Percentiles rank a stretch among this genome's conserved stretches.
These are phyloP conservation scores for Argyresthia albistria DNA, from an alignment of 2,888 invertebrate genomes.

Conservation along the genomic window DNA sequence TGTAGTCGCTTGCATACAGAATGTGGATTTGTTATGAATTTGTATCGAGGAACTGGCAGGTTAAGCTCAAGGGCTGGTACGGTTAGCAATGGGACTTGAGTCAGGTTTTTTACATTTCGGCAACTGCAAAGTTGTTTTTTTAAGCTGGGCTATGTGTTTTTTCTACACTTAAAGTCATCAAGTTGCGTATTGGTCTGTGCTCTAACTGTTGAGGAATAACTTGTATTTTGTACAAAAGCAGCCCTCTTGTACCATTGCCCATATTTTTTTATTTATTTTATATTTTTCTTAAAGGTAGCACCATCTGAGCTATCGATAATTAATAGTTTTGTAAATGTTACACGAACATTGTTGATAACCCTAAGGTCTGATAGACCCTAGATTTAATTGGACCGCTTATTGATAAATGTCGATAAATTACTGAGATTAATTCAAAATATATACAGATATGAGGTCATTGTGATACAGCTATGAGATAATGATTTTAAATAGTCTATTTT, in stretches of 20 bases:
- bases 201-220: no score
- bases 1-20: neutral
- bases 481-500: neutral
- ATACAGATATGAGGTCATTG: neutral
- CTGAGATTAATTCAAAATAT: neutral
- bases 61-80: conserved; percentile 2
- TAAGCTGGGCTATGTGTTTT: no score
- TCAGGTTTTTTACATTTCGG: no score
- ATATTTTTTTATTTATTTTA: no score
- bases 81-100: neutral
- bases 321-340: neutral
- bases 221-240: no score
- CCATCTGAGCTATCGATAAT: no score
- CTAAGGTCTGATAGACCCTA: neutral
- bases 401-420: neutral
- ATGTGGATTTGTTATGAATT: neutral
- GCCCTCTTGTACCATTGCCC: no score
- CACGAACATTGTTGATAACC: neutral
- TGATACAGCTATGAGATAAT: neutral
- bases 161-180: no score
- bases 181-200: no score
- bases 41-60: neutral
- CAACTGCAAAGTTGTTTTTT: no score
- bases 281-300: no score
- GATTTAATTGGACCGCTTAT: neutral